Percentiles rank a stretch among this genome's conserved stretches.
These are phyloP conservation scores for Perccottus glenii DNA, from an alignment of 2,113 vertebrate species.

Conservation along the genomic window DNA sequence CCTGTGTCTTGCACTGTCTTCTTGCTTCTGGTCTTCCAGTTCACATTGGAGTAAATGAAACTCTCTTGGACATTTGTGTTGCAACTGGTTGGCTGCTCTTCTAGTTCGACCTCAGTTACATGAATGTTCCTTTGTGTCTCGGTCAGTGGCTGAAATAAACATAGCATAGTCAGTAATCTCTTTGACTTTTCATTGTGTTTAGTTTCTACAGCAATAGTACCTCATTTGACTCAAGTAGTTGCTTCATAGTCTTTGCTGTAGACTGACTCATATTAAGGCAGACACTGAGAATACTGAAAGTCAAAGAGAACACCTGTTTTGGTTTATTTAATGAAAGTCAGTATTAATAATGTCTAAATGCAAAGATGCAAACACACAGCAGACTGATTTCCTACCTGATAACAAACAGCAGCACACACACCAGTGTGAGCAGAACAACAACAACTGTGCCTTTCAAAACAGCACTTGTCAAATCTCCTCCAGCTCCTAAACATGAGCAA, in stretches of 20 bases:
- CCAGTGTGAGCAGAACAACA: background rate
- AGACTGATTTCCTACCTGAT: conserved; percentile 24
- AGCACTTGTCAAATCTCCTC: background rate
- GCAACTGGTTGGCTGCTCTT: background rate
- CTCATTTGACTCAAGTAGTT: background rate
- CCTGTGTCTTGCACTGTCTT: accelerated
- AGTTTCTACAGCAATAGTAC: too few species aligned
- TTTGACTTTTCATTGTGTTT: too few species aligned
- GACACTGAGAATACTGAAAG: conserved; percentile 22
- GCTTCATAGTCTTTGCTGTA: background rate
- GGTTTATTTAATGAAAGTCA: too few species aligned
- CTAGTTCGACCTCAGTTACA: too few species aligned
- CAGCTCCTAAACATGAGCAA: conserved; percentile 11
- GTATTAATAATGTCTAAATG: too few species aligned
- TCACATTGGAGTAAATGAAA: conserved; percentile 21
- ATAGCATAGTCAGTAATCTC: too few species aligned
- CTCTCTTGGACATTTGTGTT: background rate
- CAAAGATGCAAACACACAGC: too few species aligned
- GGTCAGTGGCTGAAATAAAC: too few species aligned
- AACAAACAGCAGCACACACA: conserved; percentile 30
- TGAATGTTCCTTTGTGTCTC: too few species aligned
- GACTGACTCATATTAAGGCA: background rate
- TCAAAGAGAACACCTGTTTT: too few species aligned
- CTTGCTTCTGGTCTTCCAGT: background rate
- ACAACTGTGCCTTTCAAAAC: background rate